phyloP scores from a whole-genome alignment of 2,888 invertebrate species.

The Andricus curvator region DNA sequence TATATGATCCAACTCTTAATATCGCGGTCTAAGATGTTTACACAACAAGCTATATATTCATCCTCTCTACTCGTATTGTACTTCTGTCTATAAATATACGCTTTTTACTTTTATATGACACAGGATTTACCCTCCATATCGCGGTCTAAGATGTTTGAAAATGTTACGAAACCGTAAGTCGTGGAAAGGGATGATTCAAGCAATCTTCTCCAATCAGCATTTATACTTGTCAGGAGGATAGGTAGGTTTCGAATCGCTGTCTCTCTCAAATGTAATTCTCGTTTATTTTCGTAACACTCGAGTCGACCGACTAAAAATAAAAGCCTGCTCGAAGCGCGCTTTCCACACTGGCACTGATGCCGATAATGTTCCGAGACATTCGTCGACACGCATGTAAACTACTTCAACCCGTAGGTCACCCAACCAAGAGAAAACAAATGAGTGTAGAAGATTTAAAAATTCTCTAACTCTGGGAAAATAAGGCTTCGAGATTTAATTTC shows the following conservation, averaged over 20 bases:
- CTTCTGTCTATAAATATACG: too few species aligned
- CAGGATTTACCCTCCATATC: too few species aligned
- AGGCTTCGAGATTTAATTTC: too few species aligned
- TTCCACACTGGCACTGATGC: constrained; percentile 6
- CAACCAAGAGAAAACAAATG: constrained; percentile 7
- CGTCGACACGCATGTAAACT: constrained; percentile 33
- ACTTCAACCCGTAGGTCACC: constrained; percentile 25
- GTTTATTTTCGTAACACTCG: constrained; percentile 28
- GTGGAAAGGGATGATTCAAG: constrained; percentile 4
- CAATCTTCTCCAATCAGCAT: constrained; percentile 11
- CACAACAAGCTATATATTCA: too few species aligned
- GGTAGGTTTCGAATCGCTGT: constrained; percentile 10
- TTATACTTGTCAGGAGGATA: not conserved
- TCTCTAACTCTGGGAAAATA: too few species aligned
- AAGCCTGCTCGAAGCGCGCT: constrained; percentile 3
- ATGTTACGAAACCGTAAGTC: constrained; percentile 1
- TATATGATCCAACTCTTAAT: too few species aligned
- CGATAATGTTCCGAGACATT: constrained; percentile 15
- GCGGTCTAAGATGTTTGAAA: too few species aligned
- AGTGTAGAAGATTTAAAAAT: not conserved
- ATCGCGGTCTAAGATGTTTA: too few species aligned
- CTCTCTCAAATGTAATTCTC: constrained; percentile 14
- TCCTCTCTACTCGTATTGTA: too few species aligned
- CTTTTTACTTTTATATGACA: too few species aligned
- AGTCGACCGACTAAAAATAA: constrained; percentile 26